phyloP scores from a whole-genome alignment of 2,888 invertebrate genomes.

The Patella pellucida region DNA sequence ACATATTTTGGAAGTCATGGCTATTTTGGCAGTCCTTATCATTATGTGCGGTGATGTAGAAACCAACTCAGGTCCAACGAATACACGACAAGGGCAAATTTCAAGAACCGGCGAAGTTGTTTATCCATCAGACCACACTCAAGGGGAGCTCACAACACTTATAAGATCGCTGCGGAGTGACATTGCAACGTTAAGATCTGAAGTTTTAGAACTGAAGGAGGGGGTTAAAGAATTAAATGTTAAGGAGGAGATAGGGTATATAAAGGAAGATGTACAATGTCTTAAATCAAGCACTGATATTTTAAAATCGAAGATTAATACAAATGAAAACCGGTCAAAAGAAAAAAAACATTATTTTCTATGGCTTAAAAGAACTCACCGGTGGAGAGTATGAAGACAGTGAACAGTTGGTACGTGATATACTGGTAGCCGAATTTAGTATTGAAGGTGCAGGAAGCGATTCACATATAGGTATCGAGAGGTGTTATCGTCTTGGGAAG shows the following conservation, averaged over 20 bases:
- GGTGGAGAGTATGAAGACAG: neutral
- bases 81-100: no score
- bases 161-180: no score
- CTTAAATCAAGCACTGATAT: neutral
- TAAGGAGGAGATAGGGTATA: neutral
- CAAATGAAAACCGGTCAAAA: neutral
- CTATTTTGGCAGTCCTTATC: no score
- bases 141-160: no score
- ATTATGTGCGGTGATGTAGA: no score
- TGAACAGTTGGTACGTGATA: neutral
- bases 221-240: neutral
- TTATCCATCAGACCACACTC: no score
- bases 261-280: neutral
- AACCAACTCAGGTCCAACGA: no score
- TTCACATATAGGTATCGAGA: neutral
- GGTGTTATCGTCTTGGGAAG: neutral
- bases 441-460: neutral
- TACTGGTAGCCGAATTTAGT: neutral
- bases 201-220: neutral
- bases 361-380: neutral
- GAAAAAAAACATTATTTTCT: neutral
- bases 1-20: no score
- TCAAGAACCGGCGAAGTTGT: no score
- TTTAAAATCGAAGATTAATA: neutral
- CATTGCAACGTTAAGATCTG: no score